Evolutionary conservation across 2,888 invertebrate genomes (phyloP), one percentile per base, ranked within the genome.

Genomic region (Rotaria magnacalcarata): DNA sequence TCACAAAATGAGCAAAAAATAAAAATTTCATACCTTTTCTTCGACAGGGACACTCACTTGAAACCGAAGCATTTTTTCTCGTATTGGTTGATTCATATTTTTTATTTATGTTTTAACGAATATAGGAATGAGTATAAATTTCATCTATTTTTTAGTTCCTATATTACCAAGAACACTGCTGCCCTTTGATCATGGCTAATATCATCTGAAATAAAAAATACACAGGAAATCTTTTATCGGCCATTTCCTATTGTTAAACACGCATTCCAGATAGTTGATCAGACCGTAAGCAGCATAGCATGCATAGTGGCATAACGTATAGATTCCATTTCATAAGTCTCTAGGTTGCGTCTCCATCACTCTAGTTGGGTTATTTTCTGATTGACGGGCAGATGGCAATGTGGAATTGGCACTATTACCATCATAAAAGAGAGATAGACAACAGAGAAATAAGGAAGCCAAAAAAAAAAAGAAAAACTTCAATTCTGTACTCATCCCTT

Each of bases 381-480:
- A 67, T 67, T 67, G 67, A 67, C 16, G 27, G 67, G 27, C 67
- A 67, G 67, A 67, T 67, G 67, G n/a, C 34, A 67, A 67, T 67
- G 34, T 67, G 27, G 27, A 34, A 67, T 67, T 67, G 67, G 14
- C 27, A 67, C 67, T 67, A 67, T 67, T 67, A 34, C 67, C 34
- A 67, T 34, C 67, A 67, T 34, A 67, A 67, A 67, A 34, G 16
- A 27, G 34, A 34, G 27, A 60, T 24, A 27, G 27, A 60, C 27
- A 60, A 67, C 16, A 67, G 52, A 54, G 52, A 54, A 54, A 54
- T 10, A 34, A 67, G 27, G 16, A 34, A 27, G 16, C 27, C 7
- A 34, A 27, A 67, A 34, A 27, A 5, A 16, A 27, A 67, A 34
- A 60, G 24, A 34, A 67, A 67, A n/a, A 58, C 58, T n/a, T 67